Evolutionary conservation across 2,888 invertebrate genomes (phyloP), one percentile per base, ranked within the genome.

Genomic region (Synanthedon vespiformis): DNA sequence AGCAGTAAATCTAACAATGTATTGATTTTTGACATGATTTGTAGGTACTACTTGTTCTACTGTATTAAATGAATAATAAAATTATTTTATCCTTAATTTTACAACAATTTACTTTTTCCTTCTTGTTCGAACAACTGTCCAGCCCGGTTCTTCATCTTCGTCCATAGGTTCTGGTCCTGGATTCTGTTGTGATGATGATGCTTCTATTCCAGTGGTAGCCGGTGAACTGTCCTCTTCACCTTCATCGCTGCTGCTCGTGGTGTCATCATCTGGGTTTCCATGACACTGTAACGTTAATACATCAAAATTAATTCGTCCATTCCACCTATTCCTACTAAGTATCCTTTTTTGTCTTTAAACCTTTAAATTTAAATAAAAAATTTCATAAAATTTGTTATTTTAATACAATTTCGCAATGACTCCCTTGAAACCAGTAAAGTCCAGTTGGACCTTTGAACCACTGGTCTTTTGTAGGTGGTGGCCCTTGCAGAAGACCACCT

Each of bases 71-170:
- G 1, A 13, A 44, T 10, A 34, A 34, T 34, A 34, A 34, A 34
- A 34, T 34, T 10, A 34, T 34, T 34, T 34, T 10, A 34, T 34
- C 34, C 34, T 34, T 34, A 34, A 10, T 34, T 12, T 44, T 13
- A 34, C 34, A 34, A 34, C 16, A 1, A 49, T 60, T 74, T 75
- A 88, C 81, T 89, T 85, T 80, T 83, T 83, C 68, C 88, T 85
- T 58, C 84, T 77, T 10, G 87, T 76, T 60, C 86, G 81, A 0
- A 92, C 91, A 52, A 90, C 88, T 12, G 90, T 92, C 92, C 92
- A 92, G n/a, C 90, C 92, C 0, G 90, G 89, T 60, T 92, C 91
- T 58, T 86, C 87, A 16, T 88, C 86, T 75, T 84, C 81, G 0
- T 80, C 79, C 60, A 83, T 80, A 10, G 72, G 65, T 1, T 66